Base-by-base conservation (phyloP, 2,113 vertebrate species). In the Thymallus thymallus region DNA sequence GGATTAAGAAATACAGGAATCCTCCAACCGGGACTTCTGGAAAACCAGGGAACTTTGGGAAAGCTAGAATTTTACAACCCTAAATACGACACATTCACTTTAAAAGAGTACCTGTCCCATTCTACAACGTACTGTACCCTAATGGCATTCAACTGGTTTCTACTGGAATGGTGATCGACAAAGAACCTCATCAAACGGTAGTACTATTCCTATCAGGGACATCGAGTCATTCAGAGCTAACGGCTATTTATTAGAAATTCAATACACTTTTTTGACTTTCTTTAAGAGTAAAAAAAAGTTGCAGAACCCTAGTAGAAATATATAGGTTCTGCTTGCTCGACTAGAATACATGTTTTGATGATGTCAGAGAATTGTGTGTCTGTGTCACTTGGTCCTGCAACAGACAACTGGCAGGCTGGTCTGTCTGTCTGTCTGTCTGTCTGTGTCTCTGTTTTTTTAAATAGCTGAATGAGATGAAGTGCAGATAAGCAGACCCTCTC, bases 261-360 rank as follows among this genome's bases (percentile, higher is more conserved):
- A 51, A 18, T 1, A 5, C 84, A 80, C 20, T 18, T 60, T 26
- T 35, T 3, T 58, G 55, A 71, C 51, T 71, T 56, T 56, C 71
- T n/a, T 73, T 24, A 65, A 63, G 56, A 85, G 71, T 81, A 80
- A 75, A 65, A 73, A 41, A 75, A 76, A 60, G 3, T 74, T 71
- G 56, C 81, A 13, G 69, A 41, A 23, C 71, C n/a, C 80, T 79
- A 81, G 81, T 85, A 72, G 87, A 87, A 78, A 81, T 81, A 81
- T 81, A 82, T 75, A 85, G 86, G 82, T 80, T 65, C 70, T 56
- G 70, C 64, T 65, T 35, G 26, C 26, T 12, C 1, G 70, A 80
- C 29, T 48, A 22, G 24, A 1, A 51, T 69, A 55, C 23, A 74
- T 60, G 23, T 64, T 73, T 58, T 23, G 66, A 74, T 4, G 24